These are phyloP conservation scores for Ramazzottius varieornatus DNA, from an alignment of 2,888 invertebrate species.

Conservation along the genomic window DNA sequence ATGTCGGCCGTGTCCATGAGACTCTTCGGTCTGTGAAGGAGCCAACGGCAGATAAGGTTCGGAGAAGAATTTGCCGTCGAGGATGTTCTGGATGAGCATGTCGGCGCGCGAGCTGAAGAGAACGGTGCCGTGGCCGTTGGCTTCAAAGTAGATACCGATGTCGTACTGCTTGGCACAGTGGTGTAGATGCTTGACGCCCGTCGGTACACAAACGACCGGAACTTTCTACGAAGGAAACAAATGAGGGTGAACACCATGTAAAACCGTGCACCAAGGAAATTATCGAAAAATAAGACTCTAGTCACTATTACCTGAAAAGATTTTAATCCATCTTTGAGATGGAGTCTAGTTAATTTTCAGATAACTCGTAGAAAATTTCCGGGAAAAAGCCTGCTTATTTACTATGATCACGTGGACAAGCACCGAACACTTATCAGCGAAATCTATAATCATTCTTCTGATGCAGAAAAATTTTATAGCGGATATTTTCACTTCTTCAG, in stretches of 20 bases:
- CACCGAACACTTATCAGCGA: background rate
- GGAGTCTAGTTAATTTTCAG: too few relatives aligned
- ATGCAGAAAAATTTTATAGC: too few relatives aligned
- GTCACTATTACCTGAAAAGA: too few relatives aligned
- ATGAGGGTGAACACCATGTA: background rate
- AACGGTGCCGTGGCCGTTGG: constrained; percentile 88
- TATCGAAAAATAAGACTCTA: too few relatives aligned
- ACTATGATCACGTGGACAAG: background rate
- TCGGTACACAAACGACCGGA: constrained; percentile 65
- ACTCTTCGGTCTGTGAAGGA: too few relatives aligned
- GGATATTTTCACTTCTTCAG: too few relatives aligned
- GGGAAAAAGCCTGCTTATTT: background rate
- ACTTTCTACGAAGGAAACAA: constrained; percentile 37
- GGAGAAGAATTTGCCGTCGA: too few relatives aligned
- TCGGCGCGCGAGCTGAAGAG: constrained; percentile 5
- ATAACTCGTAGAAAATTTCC: too few relatives aligned
- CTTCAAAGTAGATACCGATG: constrained; percentile 91
- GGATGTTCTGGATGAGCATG: background rate
- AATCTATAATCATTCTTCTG: too few relatives aligned
- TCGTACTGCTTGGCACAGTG: constrained; percentile 67
- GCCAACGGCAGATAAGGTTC: too few relatives aligned
- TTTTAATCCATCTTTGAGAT: too few relatives aligned
- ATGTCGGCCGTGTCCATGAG: background rate
- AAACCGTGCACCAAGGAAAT: background rate
- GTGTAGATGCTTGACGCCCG: constrained; percentile 89